Evolutionary conservation across 2,113 vertebrate genomes (phyloP).

Genomic region (Poecile atricapillus): DNA sequence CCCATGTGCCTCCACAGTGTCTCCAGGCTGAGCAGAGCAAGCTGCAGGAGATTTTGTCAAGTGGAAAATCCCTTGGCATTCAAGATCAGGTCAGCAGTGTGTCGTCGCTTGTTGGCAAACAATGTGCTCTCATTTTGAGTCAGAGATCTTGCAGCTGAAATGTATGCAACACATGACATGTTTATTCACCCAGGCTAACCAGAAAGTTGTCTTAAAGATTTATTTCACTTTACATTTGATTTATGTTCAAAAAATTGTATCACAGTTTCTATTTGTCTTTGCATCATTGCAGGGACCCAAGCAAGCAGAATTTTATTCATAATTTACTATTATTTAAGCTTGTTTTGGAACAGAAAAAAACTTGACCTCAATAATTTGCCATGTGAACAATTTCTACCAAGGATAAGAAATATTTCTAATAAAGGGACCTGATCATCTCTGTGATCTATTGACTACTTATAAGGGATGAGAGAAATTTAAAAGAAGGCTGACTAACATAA

Average conservation of each 20-base stretch:
- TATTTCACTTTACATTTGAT: not conserved
- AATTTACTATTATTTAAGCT: not conserved
- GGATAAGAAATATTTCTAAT: not conserved
- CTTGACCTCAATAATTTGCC: not conserved
- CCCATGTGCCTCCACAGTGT: accelerated
- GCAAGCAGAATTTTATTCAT: not conserved
- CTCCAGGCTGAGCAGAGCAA: not conserved
- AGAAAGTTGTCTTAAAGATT: not conserved
- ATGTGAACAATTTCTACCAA: not conserved
- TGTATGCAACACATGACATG: not conserved
- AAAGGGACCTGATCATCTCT: not conserved
- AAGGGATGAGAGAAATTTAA: not conserved
- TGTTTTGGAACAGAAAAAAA: not conserved
- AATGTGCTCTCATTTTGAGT: not conserved
- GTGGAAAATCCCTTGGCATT: not conserved
- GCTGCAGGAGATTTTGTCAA: not conserved
- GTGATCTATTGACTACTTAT: not conserved
- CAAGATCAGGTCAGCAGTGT: not conserved
- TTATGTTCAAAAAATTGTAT: not conserved
- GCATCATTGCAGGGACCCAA: not conserved
- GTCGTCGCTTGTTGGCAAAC: not conserved
- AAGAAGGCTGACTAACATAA: not conserved
- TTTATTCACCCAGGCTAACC: not conserved
- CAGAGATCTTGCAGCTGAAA: not conserved
- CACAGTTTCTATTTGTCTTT: not conserved